A percentile compares a stretch with the other conserved stretches of the same genome.
These are phyloP conservation scores for Epinephelus cyanopodus DNA, from an alignment of 2,113 vertebrate genomes.

Conservation along the genomic window DNA sequence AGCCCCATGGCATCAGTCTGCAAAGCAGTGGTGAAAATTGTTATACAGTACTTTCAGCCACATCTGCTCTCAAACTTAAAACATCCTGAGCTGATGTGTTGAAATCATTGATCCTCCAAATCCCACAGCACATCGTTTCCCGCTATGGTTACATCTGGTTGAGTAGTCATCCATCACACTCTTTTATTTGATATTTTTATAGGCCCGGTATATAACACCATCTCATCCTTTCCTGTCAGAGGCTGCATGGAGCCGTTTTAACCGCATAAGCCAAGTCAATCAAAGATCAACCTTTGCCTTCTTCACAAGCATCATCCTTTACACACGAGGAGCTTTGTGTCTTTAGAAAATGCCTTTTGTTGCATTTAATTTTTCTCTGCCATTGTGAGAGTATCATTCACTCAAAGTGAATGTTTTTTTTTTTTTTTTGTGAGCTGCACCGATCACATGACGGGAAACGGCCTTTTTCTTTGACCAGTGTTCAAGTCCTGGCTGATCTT, in stretches of 20 bases:
- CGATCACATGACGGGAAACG: conserved; percentile 62
- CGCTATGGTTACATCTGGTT: conserved; percentile 44
- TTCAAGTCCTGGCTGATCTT: conserved; percentile 50
- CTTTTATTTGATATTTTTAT: conserved; percentile 51
- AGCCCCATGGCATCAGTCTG: not conserved
- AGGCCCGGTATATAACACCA: conserved; percentile 4
- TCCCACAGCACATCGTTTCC: conserved; percentile 28
- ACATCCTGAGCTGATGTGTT: conserved; percentile 18
- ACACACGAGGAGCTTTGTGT: conserved; percentile 46
- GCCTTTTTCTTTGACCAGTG: conserved; percentile 58
- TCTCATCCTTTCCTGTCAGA: conserved; percentile 20
- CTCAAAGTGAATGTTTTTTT: conserved; percentile 24
- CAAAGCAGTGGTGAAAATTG: not conserved
- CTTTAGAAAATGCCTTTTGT: conserved; percentile 38
- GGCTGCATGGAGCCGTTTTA: conserved; percentile 3
- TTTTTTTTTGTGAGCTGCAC: conserved; percentile 19
- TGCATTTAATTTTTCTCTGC: conserved; percentile 37
- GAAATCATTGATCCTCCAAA: conserved; percentile 56
- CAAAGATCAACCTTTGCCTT: conserved; percentile 41
- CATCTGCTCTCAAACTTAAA: conserved; percentile 46
- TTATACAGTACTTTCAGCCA: conserved; percentile 17
- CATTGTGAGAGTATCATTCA: conserved; percentile 43
- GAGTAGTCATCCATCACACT: conserved; percentile 43
- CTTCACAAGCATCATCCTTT: conserved; percentile 19
- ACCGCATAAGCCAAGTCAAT: conserved; percentile 42